These are phyloP conservation scores for Drosophila imparisetae DNA, from an alignment of 2,888 invertebrate genomes.

Conservation along the genomic window DNA sequence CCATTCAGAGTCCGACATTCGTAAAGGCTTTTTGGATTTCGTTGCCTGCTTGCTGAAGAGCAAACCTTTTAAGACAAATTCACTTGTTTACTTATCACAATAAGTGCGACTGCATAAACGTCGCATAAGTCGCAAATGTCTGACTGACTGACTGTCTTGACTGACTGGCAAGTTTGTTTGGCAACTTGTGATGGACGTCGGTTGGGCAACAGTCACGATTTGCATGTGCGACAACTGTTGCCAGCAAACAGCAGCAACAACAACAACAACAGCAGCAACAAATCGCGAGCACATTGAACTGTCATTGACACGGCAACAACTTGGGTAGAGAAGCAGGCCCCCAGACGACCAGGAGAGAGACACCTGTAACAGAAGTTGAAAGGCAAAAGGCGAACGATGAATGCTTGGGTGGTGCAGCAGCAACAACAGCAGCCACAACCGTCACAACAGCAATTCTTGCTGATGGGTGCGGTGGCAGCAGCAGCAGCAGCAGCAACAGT, in stretches of 20 bases:
- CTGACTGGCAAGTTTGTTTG: slow-evolving; percentile 71
- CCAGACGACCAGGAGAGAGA: slow-evolving; percentile 53
- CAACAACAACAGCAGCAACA: slow-evolving; percentile 47
- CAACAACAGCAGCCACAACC: slow-evolving; percentile 18
- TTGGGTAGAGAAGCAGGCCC: slow-evolving; percentile 37
- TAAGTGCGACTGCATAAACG: slow-evolving; percentile 31
- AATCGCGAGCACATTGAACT: slow-evolving; percentile 81
- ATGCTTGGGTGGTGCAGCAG: slow-evolving; percentile 55
- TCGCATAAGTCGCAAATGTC: slow-evolving; percentile 18
- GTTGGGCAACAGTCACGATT: slow-evolving; percentile 78
- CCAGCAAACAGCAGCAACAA: slow-evolving; percentile 36
- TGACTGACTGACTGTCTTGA: slow-evolving; percentile 36
- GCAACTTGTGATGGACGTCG: slow-evolving; percentile 78
- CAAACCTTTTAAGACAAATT: not conserved
- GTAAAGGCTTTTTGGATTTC: not conserved
- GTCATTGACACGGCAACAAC: slow-evolving; percentile 82
- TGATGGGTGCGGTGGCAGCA: slow-evolving; percentile 65
- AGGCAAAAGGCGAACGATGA: slow-evolving; percentile 72
- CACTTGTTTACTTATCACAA: slow-evolving; percentile 8
- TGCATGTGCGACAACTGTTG: slow-evolving; percentile 80
- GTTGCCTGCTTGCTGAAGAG: not conserved
- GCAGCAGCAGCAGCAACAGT: slow-evolving; percentile 39
- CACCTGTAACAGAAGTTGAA: slow-evolving; percentile 75
- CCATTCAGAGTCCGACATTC: not conserved
- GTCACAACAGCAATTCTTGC: slow-evolving; percentile 31